phyloP scores from a whole-genome alignment of 2,113 vertebrate species.

The Brachyhypopomus occidentalis region DNA sequence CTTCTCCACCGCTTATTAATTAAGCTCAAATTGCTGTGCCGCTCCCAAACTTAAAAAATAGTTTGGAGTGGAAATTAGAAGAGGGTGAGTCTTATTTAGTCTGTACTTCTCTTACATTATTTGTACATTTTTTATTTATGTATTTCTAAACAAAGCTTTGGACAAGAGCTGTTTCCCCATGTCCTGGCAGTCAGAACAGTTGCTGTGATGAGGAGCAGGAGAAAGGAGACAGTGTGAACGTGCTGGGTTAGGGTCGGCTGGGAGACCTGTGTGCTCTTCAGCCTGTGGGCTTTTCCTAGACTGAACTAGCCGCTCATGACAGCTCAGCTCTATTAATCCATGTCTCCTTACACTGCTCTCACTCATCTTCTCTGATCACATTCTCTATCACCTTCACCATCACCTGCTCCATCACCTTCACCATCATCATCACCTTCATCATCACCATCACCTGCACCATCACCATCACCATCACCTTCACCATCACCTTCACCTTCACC shows the following conservation, averaged over 20 bases:
- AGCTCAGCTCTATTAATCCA: no score
- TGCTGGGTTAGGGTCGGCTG: background rate
- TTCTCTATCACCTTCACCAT: constrained; percentile 19
- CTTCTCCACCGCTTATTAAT: background rate
- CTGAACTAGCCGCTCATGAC: no score
- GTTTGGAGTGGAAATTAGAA: background rate
- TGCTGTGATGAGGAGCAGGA: constrained; percentile 3
- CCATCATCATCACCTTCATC: no score
- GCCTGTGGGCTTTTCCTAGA: background rate
- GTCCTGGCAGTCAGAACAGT: background rate
- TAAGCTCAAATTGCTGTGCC: constrained; percentile 4
- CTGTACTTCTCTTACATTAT: background rate
- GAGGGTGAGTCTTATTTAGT: background rate
- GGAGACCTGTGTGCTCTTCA: constrained; percentile 28
- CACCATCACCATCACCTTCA: no score
- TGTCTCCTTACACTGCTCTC: background rate
- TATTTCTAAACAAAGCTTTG: background rate
- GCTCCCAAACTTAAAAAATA: background rate
- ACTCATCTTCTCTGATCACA: background rate
- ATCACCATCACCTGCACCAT: no score
- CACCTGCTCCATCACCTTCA: constrained; percentile 1
- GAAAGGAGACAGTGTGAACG: constrained; percentile 17
- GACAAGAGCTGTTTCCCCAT: background rate
- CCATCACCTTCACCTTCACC: no score
- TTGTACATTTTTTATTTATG: background rate